A percentile compares a stretch with the other conserved stretches of the same genome.
phyloP scores from a whole-genome alignment of 2,888 invertebrate genomes.

The Iselma pallidipennis region DNA sequence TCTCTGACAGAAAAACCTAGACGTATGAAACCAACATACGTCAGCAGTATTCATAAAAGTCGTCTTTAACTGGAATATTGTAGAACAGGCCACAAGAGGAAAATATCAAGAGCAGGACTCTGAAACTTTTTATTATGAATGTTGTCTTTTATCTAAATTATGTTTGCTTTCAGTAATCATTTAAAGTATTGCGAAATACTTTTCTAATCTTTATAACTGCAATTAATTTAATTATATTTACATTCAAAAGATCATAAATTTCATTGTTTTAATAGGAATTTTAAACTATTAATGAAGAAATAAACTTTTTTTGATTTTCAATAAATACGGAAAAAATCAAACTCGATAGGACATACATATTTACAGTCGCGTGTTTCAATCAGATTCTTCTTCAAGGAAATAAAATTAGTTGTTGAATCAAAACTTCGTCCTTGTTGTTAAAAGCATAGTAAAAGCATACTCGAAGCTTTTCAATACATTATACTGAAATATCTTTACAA shows the following conservation, averaged over 20 bases:
- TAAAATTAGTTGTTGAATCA: background rate
- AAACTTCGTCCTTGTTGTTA: background rate
- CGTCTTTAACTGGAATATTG: conserved; percentile 5
- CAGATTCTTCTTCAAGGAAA: too few relatives aligned
- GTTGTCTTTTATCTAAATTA: background rate
- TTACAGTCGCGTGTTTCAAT: too few relatives aligned
- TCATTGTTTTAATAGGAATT: too few relatives aligned
- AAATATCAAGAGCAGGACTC: background rate
- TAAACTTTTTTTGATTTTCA: too few relatives aligned
- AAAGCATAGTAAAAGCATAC: background rate
- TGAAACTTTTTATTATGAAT: background rate
- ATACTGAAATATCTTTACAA: background rate
- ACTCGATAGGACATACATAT: too few relatives aligned
- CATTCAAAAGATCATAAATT: background rate
- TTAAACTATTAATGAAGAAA: too few relatives aligned
- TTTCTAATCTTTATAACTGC: background rate
- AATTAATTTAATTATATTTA: background rate
- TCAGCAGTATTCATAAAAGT: conserved; percentile 28
- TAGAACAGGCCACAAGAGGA: background rate
- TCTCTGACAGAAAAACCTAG: conserved; percentile 10
- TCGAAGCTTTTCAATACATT: background rate
- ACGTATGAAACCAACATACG: conserved; percentile 24
- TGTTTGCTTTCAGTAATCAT: background rate
- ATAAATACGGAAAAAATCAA: too few relatives aligned
- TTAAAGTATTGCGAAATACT: too few relatives aligned